Base-by-base conservation (phyloP, 1,140 invertebrate species). In the Brachionus manjavacas region DNA sequence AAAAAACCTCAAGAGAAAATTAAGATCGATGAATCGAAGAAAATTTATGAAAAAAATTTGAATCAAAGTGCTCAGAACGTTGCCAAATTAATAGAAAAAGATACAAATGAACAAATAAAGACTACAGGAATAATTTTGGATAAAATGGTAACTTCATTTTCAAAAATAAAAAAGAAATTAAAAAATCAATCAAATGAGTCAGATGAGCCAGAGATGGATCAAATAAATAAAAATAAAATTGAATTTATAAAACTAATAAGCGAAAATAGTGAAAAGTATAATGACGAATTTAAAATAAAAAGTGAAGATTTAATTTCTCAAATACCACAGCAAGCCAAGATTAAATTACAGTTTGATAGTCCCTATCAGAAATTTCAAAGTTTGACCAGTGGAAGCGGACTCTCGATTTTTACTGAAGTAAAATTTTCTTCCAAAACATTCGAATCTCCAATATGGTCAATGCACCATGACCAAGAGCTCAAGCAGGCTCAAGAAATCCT, bases 381-480 rank as follows among this genome's bases (percentile, higher is more conserved):
- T 35, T 20, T 81, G 11, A n/a, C n/a, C 9, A 23, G 31, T 41
- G 79, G 79, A 16, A 60, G 31, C 6, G 64, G 64, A 8, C 41
- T 81, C 9, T 16, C 52, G 16, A 25, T 81, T 23, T 81, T 81
- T 16, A 81, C 3, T 41, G 52, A 23, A 4, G 11, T 64, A 0
- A 81, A 64, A 12, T 20, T 20, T 12, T 3, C 16, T 41, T 52
- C 20, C 6, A 68, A 9, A 12, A 25, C 79, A n/a, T 1, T 6
- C 4, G 79, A 81, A 28, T 83, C 81, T 8, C 35, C 81, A 16
- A 52, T 83, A 6, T 83, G 81, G 81, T 35, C 43, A 20, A 72
- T 55, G 41, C 52, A 83, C 25, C 20, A 68, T 4, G 28, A 83
- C 11, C 41, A 72, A 64, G 60, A 70, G 28, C 43, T 83, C 14